These are phyloP conservation scores for Megastigmus dorsalis DNA, from an alignment of 2,888 invertebrate species.

Conservation along the genomic window DNA sequence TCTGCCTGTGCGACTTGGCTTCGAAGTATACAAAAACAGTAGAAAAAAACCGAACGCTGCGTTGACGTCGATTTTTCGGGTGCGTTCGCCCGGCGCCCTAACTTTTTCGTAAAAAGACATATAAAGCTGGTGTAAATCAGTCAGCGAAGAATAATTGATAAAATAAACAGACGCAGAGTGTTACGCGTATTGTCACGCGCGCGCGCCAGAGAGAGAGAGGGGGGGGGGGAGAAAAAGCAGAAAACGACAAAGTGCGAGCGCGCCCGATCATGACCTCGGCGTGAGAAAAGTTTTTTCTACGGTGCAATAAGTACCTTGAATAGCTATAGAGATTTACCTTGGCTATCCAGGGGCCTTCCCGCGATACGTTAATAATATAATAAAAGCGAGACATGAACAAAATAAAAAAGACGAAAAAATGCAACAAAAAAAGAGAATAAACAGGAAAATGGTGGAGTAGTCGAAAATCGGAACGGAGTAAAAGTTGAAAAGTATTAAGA, in stretches of 20 bases:
- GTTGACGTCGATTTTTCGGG: not conserved
- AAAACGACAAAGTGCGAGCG: not conserved
- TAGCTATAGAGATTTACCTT: slow-evolving; percentile 1
- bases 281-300: slow-evolving; percentile 27
- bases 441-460: too few species aligned
- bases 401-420: too few species aligned
- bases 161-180: too few species aligned
- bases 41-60: slow-evolving; percentile 1
- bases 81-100: not conserved
- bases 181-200: not conserved
- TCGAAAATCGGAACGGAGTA: too few species aligned
- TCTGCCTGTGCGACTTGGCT: slow-evolving; percentile 37
- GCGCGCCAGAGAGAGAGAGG: not conserved
- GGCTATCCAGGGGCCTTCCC: slow-evolving; percentile 30
- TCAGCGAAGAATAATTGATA: too few species aligned
- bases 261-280: not conserved
- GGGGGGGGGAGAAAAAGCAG: not conserved
- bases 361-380: slow-evolving; percentile 19
- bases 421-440: too few species aligned
- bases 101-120: too few species aligned
- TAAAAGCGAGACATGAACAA: not conserved
- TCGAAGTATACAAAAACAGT: slow-evolving; percentile 1
- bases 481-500: too few species aligned
- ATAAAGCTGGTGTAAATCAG: too few species aligned
- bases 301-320: slow-evolving; percentile 51